phyloP scores from a whole-genome alignment of 2,797 vertebrate genomes.

The Crenichthys baileyi region DNA sequence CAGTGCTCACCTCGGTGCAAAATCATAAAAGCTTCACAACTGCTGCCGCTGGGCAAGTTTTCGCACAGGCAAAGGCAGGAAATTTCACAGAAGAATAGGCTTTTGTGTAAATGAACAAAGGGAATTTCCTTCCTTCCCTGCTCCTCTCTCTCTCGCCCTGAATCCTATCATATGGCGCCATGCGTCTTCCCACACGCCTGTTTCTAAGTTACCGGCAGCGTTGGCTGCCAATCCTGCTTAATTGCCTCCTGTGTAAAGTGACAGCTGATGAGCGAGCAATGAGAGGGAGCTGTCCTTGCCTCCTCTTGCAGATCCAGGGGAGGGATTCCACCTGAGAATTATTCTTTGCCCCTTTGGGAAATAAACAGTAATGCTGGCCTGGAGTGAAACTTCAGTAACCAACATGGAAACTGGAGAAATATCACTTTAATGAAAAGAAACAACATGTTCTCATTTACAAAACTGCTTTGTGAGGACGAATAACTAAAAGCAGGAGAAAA shows the following conservation, averaged over 20 bases:
- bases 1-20: constrained; percentile 43
- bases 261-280: constrained; percentile 49
- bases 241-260: constrained; percentile 74
- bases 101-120: constrained; percentile 73
- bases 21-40: constrained; percentile 53
- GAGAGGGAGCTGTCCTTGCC: constrained; percentile 49
- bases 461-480: constrained; percentile 14
- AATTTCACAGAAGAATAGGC: constrained; percentile 50
- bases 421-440: constrained; percentile 2
- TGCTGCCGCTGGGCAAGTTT: constrained; percentile 55
- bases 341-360: constrained; percentile 33
- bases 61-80: constrained; percentile 31
- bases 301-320: constrained; percentile 40
- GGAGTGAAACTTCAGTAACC: constrained; percentile 57
- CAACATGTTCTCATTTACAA: constrained; percentile 28
- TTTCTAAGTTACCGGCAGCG: constrained; percentile 80
- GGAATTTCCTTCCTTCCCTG: constrained; percentile 68
- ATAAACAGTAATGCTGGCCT: constrained; percentile 27
- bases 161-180: constrained; percentile 68
- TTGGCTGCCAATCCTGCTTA: constrained; percentile 72
- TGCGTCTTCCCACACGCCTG: constrained; percentile 72
- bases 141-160: constrained; percentile 41
- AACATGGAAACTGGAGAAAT: constrained; percentile 14
- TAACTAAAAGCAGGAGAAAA: constrained; percentile 20
- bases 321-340: constrained; percentile 49